Conservation (phyloP, 2,888 invertebrate genomes). For the Ganaspis brasiliensis region DNA sequence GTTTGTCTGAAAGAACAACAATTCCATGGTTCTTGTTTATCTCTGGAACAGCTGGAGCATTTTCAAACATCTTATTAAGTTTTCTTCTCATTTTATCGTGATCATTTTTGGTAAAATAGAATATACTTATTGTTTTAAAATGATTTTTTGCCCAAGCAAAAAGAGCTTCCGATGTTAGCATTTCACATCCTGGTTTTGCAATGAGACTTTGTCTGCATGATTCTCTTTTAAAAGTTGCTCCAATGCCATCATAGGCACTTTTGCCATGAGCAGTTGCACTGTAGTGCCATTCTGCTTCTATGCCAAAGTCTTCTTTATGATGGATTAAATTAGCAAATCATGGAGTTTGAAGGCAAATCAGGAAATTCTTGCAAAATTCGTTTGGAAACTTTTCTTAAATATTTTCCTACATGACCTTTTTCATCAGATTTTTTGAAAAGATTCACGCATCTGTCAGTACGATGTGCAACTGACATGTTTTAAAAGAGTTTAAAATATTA, state of each 20-base stretch:
- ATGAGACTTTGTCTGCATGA: neutral
- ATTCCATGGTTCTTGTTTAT: neutral
- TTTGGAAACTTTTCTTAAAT: too few species aligned
- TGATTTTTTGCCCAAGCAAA: slow-evolving; percentile 13
- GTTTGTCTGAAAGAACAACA: too few species aligned
- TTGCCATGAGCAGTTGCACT: slow-evolving; percentile 23
- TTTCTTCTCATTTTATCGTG: slow-evolving; percentile 24
- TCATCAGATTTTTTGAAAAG: too few species aligned
- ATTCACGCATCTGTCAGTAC: too few species aligned
- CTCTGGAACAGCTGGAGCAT: neutral
- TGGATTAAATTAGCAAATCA: slow-evolving; percentile 2
- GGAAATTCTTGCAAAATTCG: too few species aligned
- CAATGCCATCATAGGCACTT: slow-evolving; percentile 16
- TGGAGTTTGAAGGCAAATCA: too few species aligned
- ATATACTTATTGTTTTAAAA: neutral
- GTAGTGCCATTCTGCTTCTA: slow-evolving; percentile 12
- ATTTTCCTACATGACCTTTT: too few species aligned
- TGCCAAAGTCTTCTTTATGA: neutral
- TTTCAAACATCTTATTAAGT: neutral
- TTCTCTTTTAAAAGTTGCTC: neutral
- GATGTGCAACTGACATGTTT: too few species aligned
- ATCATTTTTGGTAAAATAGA: slow-evolving; percentile 10
- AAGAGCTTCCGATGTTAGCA: neutral
- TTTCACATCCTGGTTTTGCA: slow-evolving; percentile 2
- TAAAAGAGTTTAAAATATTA: too few species aligned